Percentiles rank a stretch among this genome's conserved stretches.
Evolutionary conservation across 2,113 vertebrate genomes (phyloP).

Genomic region (Vombatus ursinus): DNA sequence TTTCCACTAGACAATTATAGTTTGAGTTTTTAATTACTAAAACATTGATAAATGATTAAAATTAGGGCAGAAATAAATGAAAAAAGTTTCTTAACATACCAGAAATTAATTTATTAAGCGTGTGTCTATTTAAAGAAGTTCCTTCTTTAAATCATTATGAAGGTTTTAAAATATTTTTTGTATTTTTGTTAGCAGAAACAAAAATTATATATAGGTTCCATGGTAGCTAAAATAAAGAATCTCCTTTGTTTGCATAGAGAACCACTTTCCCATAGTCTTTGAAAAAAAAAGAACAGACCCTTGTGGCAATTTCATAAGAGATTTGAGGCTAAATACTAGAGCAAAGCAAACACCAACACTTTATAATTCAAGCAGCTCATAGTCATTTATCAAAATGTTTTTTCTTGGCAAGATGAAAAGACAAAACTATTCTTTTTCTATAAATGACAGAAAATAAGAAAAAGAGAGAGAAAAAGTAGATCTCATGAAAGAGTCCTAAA

Average conservation of each 20-base stretch:
- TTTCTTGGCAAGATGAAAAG: constrained; percentile 66
- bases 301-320: constrained; percentile 65
- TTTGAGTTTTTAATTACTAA: background rate
- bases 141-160: constrained; percentile 43
- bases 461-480: constrained; percentile 32
- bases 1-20: background rate
- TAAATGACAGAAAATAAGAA: constrained; percentile 24
- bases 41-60: too few relatives aligned
- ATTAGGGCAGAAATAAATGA: too few relatives aligned
- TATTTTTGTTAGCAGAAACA: constrained; percentile 3
- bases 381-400: constrained; percentile 58
- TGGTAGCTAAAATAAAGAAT: too few relatives aligned
- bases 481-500: constrained; percentile 17
- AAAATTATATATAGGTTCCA: background rate
- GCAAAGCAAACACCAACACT: constrained; percentile 44
- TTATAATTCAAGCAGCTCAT: constrained; percentile 59
- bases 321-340: constrained; percentile 57
- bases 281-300: constrained; percentile 22
- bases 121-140: background rate
- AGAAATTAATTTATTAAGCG: background rate
- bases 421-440: constrained; percentile 47
- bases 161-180: constrained; percentile 38
- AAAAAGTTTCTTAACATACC: too few relatives aligned
- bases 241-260: constrained; percentile 28
- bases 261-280: constrained; percentile 54